Evolutionary conservation across 1,140 invertebrate genomes (phyloP).

Genomic region (Drosophila pruinosa): DNA sequence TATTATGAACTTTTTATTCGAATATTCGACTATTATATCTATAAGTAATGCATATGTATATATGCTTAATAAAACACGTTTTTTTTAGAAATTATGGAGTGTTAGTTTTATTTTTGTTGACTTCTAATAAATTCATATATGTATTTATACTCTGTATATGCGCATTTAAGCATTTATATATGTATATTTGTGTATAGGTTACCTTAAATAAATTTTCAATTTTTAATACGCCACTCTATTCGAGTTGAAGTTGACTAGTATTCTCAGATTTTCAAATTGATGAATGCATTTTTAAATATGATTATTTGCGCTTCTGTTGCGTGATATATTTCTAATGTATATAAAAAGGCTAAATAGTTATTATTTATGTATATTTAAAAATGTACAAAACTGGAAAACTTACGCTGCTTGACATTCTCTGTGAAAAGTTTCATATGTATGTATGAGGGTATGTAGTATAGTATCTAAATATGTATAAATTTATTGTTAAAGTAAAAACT

Average conservation of each 20-base stretch:
- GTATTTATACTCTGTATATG: conserved; percentile 7
- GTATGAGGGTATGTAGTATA: too few species aligned
- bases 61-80: not conserved
- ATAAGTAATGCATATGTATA: too few species aligned
- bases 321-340: conserved; percentile 36
- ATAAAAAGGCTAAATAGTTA: conserved; percentile 32
- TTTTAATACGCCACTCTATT: not conserved
- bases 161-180: not conserved
- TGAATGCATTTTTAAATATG: conserved; percentile 36
- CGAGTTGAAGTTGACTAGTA: conserved; percentile 34
- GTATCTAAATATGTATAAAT: conserved; percentile 43
- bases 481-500: conserved; percentile 71
- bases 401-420: conserved; percentile 29
- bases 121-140: conserved; percentile 43
- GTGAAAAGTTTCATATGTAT: conserved; percentile 43
- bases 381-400: conserved; percentile 72
- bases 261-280: conserved; percentile 32
- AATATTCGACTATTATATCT: too few species aligned
- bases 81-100: not conserved
- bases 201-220: not conserved
- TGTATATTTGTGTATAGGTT: not conserved
- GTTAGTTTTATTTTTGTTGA: conserved; percentile 23
- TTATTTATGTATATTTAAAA: conserved; percentile 35
- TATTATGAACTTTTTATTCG: too few species aligned
- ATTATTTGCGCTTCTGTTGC: conserved; percentile 41